Base-by-base conservation (phyloP, 2,888 invertebrate genomes). In the Drosophila pseudotalamancana region DNA sequence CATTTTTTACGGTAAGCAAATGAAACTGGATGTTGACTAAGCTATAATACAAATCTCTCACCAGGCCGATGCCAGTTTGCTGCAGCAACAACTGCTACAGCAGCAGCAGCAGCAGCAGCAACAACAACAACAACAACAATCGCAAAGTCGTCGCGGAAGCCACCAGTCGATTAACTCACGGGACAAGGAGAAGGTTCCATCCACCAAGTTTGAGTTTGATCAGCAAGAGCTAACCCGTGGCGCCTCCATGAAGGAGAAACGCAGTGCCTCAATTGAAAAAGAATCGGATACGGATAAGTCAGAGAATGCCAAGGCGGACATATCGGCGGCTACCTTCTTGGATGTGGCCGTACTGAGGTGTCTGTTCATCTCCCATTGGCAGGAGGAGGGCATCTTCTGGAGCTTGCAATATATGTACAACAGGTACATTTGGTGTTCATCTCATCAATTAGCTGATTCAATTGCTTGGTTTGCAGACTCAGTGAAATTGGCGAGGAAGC, bases 381-480 rank as follows among this genome's bases (percentile, higher is more conserved):
- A 97, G 89, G 99, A 99, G 90, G 99, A 99, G 90, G 99, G 99
- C 0, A 96, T 99, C 9, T 97, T 96, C 90, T 99, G 99, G 99
- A 98, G 98, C 11, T 92, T 99, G 25, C 96, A 97, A 90, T 99
- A 96, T 91, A 92, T 97, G 69, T 96, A 96, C 85, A 97, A 97
- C 89, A 94, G 97, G 97, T 97, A 87, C 72, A 72, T 25, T 2
- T 6, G 6, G 6, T 4, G 21, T 1, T 21, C 21, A 12, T 3
- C 6, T 4, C 1, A 16, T 14, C 11, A n/a, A n/a, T 2, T 2
- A 6, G 25, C 5, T n/a, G 1, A 25, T 21, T 9, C 2, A 51
- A 1, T 3, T 27, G 11, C 9, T 18, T 8, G 8, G 8, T 11
- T 40, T 53, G 21, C 77, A 97, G 98, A 81, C 92, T 98, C 55